phyloP scores from a whole-genome alignment of 1,140 invertebrate genomes.

The Sminthurides bifidus region DNA sequence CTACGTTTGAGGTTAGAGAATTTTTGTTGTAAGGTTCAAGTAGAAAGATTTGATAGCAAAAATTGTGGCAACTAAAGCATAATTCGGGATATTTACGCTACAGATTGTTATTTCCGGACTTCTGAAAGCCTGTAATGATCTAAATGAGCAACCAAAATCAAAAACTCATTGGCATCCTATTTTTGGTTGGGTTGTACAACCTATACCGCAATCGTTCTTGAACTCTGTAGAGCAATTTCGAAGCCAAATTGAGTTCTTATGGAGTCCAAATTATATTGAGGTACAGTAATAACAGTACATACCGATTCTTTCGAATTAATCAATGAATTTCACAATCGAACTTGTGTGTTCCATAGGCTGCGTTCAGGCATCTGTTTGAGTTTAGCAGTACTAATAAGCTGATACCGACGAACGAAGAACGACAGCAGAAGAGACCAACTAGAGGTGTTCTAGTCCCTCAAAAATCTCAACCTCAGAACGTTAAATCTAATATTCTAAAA shows the following conservation, averaged over 20 bases:
- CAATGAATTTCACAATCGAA: not conserved
- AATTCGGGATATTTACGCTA: constrained; percentile 3
- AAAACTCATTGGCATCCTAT: constrained; percentile 95
- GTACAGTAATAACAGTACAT: constrained; percentile 1
- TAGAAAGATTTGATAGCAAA: too few species aligned
- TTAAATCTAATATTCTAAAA: constrained; percentile 9
- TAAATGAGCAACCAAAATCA: constrained; percentile 59
- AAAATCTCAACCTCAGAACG: not conserved
- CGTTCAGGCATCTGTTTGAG: constrained; percentile 1
- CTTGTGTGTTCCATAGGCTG: not conserved
- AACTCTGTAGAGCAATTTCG: constrained; percentile 14
- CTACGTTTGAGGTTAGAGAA: constrained; percentile 53
- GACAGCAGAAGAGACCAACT: not conserved
- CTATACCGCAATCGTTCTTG: constrained; percentile 18
- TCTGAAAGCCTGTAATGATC: constrained; percentile 69
- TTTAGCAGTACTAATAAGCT: not conserved
- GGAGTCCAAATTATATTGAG: constrained; percentile 22
- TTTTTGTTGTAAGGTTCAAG: too few species aligned
- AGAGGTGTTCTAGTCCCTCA: not conserved
- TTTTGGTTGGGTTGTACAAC: constrained; percentile 61
- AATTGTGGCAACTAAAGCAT: not conserved
- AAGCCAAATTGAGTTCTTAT: constrained; percentile 21
- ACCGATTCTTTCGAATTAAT: not conserved
- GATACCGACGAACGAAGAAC: not conserved
- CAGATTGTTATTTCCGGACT: constrained; percentile 67